Evolutionary conservation across 2,797 vertebrate species (phyloP).

Genomic region (Trachops cirrhosus): DNA sequence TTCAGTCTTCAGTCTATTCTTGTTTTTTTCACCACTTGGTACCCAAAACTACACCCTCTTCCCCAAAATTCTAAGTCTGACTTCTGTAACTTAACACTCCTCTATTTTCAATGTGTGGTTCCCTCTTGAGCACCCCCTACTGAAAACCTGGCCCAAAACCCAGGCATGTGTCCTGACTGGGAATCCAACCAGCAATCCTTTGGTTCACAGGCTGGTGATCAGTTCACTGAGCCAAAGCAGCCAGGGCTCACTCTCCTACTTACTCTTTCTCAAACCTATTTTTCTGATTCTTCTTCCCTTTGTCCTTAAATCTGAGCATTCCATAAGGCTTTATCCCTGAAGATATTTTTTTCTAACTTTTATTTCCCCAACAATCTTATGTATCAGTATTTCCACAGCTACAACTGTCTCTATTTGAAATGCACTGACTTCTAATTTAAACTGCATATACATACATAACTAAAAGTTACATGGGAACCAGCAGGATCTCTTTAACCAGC

Average conservation of each 20-base stretch:
- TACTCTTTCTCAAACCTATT: neutral
- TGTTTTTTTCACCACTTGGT: neutral
- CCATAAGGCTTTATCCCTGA: neutral
- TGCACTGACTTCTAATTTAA: neutral
- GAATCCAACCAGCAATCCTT: too few species aligned
- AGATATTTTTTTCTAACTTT: neutral
- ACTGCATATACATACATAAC: neutral
- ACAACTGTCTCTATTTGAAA: constrained; percentile 18
- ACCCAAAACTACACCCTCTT: neutral
- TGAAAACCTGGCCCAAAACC: too few species aligned
- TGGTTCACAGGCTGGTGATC: too few species aligned
- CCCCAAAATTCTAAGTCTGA: neutral
- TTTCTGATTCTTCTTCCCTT: neutral
- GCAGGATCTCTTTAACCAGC: neutral
- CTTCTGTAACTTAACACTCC: neutral
- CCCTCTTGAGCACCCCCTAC: too few species aligned
- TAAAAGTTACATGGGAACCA: neutral
- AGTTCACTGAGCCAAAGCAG: too few species aligned
- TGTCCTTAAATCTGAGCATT: neutral
- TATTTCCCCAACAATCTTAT: neutral
- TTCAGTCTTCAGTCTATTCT: neutral
- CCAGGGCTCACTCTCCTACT: neutral
- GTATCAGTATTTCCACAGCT: neutral
- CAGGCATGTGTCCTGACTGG: too few species aligned
- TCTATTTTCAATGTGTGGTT: neutral